phyloP scores from a whole-genome alignment of 2,797 vertebrate species.

The Gorsachius magnificus region DNA sequence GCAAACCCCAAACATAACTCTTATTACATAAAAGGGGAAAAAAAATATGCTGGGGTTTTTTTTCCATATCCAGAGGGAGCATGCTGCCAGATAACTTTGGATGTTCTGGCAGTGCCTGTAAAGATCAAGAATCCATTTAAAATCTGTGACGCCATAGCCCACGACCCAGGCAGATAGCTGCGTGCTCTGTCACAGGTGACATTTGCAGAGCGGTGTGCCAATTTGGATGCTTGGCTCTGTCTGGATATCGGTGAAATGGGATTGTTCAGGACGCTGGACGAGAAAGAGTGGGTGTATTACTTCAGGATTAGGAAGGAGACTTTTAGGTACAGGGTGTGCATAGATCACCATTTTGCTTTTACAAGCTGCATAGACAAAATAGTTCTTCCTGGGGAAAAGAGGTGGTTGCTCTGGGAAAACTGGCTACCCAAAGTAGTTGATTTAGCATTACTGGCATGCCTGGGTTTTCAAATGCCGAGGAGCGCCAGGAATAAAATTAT shows the following conservation, averaged over 20 bases:
- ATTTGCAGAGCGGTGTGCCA: background rate
- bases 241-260: background rate
- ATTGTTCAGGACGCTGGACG: background rate
- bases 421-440: background rate
- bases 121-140: background rate
- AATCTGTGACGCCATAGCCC: background rate
- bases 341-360: background rate
- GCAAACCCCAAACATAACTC: background rate
- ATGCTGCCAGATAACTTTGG: background rate
- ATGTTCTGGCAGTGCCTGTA: background rate
- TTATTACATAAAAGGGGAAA: background rate
- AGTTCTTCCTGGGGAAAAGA: background rate
- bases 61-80: background rate
- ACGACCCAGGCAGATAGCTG: background rate
- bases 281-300: background rate
- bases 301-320: background rate
- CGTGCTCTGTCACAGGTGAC: background rate
- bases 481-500: constrained; percentile 33
- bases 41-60: background rate
- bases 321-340: background rate
- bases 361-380: background rate
- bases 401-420: background rate
- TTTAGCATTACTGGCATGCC: background rate
- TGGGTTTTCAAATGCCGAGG: background rate
- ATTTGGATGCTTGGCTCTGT: background rate